A percentile compares a stretch with the other conserved stretches of the same genome.
Evolutionary conservation across 2,797 vertebrate genomes (phyloP).

Genomic region (Sebastes melanostomus): DNA sequence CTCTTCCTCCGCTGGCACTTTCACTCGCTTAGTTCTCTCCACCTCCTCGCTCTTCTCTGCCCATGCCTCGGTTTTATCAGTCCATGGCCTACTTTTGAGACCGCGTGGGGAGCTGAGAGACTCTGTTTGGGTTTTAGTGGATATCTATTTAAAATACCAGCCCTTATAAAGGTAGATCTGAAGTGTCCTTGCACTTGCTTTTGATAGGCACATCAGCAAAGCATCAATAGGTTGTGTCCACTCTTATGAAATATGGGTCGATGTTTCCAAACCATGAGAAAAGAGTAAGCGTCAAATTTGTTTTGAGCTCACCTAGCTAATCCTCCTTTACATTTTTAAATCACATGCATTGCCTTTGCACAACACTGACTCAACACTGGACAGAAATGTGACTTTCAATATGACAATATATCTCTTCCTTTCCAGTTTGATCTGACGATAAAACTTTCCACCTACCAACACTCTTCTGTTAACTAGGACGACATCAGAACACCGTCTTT

Average conservation of each 20-base stretch:
- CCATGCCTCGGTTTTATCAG: conserved; percentile 24
- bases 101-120: conserved; percentile 44
- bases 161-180: not conserved
- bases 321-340: not conserved
- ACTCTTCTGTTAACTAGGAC: not conserved
- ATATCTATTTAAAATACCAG: conserved; percentile 28
- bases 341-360: not conserved
- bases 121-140: conserved; percentile 16
- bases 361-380: not conserved
- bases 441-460: not conserved
- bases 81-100: conserved; percentile 75
- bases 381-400: not conserved
- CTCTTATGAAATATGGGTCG: not conserved
- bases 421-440: not conserved
- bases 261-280: not conserved
- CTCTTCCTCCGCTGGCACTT: conserved; percentile 36
- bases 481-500: not conserved
- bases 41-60: conserved; percentile 40
- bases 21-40: conserved; percentile 40
- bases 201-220: not conserved
- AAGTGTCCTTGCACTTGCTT: not conserved
- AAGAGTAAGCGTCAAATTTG: not conserved
- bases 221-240: not conserved
- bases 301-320: not conserved
- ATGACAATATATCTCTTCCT: not conserved